phyloP scores from a whole-genome alignment of 2,797 vertebrate genomes.

The Otolemur crassicaudatus region DNA sequence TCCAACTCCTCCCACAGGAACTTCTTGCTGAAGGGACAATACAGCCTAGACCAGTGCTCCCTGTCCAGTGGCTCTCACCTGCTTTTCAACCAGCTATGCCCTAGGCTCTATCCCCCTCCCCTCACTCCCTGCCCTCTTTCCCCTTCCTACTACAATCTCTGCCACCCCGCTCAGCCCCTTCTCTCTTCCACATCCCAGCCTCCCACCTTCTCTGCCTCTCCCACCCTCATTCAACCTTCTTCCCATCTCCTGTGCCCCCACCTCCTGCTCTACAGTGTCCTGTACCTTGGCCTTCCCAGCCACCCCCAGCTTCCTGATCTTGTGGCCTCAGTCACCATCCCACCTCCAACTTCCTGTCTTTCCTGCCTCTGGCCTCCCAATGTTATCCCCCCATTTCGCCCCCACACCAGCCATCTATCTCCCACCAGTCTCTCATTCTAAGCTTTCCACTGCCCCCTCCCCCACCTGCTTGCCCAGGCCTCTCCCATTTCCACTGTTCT shows the following conservation, averaged over 20 bases:
- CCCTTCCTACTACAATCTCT: not conserved
- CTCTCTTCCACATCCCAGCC: not conserved
- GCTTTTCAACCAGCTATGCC: not conserved
- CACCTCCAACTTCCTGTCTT: not conserved
- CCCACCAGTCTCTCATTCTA: not conserved
- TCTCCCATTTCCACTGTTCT: not conserved
- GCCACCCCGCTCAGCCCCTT: too few relatives aligned
- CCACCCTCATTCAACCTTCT: not conserved
- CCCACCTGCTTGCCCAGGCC: not conserved
- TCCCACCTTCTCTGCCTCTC: not conserved
- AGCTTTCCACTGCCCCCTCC: not conserved
- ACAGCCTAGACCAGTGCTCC: not conserved
- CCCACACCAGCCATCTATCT: not conserved
- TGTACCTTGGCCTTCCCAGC: not conserved
- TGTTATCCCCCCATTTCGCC: not conserved
- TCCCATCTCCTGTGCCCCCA: not conserved
- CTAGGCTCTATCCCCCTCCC: not conserved
- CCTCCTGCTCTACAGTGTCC: not conserved
- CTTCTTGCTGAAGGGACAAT: slow-evolving; percentile 79
- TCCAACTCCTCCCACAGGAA: slow-evolving; percentile 86
- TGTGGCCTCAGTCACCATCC: not conserved
- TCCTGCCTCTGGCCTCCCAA: not conserved
- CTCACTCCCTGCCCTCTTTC: not conserved
- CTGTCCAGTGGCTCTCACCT: not conserved
- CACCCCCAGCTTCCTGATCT: not conserved